Percentiles rank a stretch among this genome's conserved stretches.
phyloP scores from a whole-genome alignment of 2,113 vertebrate species.

The Neotoma lepida region DNA sequence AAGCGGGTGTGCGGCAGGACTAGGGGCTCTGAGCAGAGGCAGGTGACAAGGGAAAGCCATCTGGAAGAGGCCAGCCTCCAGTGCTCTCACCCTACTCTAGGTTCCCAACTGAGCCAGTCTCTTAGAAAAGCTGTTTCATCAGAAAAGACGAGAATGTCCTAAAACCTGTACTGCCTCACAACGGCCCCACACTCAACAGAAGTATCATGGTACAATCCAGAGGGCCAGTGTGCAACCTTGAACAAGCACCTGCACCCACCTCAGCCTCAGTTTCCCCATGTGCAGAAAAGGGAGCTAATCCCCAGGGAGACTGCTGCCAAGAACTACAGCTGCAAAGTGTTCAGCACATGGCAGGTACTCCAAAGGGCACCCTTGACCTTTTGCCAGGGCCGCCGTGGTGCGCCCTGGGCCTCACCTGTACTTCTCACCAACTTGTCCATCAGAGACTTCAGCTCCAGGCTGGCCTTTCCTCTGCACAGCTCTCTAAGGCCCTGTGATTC shows the following conservation, averaged over 20 bases:
- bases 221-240: not conserved
- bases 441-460: not conserved
- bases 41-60: not conserved
- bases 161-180: not conserved
- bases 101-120: not conserved
- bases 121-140: not conserved
- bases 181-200: not conserved
- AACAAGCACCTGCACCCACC: not conserved
- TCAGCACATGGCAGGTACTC: not conserved
- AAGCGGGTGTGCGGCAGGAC: rapidly evolving
- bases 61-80: not conserved
- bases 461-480: not conserved
- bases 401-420: not conserved
- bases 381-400: not conserved
- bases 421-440: not conserved
- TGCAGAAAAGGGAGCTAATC: not conserved
- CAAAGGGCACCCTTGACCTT: not conserved
- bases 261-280: not conserved
- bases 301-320: not conserved
- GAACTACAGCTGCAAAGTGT: rapidly evolving
- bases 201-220: rapidly evolving
- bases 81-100: too few species aligned
- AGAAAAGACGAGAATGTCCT: not conserved
- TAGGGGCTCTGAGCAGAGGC: not conserved
- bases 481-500: not conserved